Evolutionary conservation across 2,113 vertebrate genomes (phyloP).

Genomic region (Machaerirhynchus nigripectus): DNA sequence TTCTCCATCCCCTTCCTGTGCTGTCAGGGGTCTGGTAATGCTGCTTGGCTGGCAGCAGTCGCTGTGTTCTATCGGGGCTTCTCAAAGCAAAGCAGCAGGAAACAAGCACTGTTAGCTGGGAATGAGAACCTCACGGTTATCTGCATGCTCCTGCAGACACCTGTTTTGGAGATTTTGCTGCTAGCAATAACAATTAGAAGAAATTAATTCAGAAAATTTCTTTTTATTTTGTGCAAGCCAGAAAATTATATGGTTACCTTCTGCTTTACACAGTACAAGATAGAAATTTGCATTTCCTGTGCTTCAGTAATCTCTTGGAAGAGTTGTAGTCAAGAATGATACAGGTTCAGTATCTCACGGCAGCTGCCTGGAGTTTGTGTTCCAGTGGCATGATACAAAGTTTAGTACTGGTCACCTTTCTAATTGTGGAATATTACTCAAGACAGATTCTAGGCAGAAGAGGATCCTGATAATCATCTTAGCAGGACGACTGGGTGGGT

Average conservation of each 20-base stretch:
- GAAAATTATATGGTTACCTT: accelerated
- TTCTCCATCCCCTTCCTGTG: neutral
- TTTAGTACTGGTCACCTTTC: neutral
- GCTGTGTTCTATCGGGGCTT: neutral
- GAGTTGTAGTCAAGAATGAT: neutral
- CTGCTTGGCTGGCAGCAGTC: neutral
- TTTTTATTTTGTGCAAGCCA: neutral
- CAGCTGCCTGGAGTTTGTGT: neutral
- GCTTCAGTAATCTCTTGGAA: neutral
- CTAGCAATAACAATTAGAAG: neutral
- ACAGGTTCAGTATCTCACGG: neutral
- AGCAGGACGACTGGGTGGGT: neutral
- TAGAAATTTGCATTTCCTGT: neutral
- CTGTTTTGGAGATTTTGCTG: neutral
- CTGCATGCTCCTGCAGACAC: accelerated
- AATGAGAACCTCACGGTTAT: neutral
- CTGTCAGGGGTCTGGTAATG: too few relatives aligned
- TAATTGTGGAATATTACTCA: neutral
- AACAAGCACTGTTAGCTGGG: neutral
- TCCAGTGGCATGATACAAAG: neutral
- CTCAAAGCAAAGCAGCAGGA: neutral
- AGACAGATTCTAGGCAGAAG: neutral
- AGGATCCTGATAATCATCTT: neutral
- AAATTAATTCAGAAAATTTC: neutral
- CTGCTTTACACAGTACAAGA: neutral